Conservation (phyloP, 2,888 invertebrate genomes). For the Portevinia maculata region DNA sequence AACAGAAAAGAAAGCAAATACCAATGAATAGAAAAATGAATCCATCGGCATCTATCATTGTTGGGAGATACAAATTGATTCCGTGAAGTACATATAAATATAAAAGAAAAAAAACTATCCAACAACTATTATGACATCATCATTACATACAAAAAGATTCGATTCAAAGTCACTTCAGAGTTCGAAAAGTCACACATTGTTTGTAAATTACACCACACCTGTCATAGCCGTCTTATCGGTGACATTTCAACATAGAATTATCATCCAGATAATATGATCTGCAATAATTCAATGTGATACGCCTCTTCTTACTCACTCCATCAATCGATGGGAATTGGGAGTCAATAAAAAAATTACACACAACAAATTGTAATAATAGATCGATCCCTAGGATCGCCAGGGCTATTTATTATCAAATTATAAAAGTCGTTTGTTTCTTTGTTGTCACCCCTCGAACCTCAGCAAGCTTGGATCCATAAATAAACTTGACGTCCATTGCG, state of each 20-base stretch:
- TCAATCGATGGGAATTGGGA: slow-evolving; percentile 21
- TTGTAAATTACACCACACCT: not conserved
- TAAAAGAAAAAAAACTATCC: slow-evolving; percentile 20
- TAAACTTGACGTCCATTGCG: slow-evolving; percentile 17
- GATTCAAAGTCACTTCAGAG: slow-evolving; percentile 40
- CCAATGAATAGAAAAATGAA: slow-evolving; percentile 31
- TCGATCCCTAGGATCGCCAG: slow-evolving; percentile 23
- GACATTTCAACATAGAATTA: slow-evolving; percentile 23
- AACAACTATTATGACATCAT: slow-evolving; percentile 38
- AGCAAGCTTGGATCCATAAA: slow-evolving; percentile 64
- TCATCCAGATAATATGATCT: slow-evolving; percentile 42
- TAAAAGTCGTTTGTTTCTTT: slow-evolving; percentile 33
- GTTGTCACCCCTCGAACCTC: too few species aligned
- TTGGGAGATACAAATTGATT: slow-evolving; percentile 58
- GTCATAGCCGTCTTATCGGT: not conserved
- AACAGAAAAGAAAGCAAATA: not conserved
- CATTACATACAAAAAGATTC: slow-evolving; percentile 45
- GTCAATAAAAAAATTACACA: slow-evolving; percentile 36
- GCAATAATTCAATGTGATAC: slow-evolving; percentile 46
- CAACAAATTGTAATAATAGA: too few species aligned
- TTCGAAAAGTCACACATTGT: slow-evolving; percentile 48
- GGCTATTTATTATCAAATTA: slow-evolving; percentile 63
- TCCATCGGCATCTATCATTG: slow-evolving; percentile 50
- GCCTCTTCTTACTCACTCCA: not conserved
- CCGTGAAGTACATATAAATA: slow-evolving; percentile 14